Percentiles rank a stretch among this genome's conserved stretches.
Evolutionary conservation across 2,888 invertebrate genomes (phyloP).

Genomic region (Tetragnatha montana): DNA sequence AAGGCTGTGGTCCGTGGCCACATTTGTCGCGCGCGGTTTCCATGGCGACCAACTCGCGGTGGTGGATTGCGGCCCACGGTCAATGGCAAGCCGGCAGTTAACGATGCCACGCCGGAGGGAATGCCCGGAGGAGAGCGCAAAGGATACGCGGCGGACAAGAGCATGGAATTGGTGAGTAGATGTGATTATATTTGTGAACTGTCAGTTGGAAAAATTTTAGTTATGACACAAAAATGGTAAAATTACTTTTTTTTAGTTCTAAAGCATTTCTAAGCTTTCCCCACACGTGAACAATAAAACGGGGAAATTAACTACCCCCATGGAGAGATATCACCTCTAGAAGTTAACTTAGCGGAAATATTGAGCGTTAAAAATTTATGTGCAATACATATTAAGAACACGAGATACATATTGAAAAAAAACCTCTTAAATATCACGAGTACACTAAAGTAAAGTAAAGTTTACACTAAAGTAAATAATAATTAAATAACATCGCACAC

Average conservation of each 20-base stretch:
- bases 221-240: background rate
- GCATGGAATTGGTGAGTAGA: constrained; percentile 28
- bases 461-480: too few species aligned
- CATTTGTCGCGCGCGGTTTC: constrained; percentile 29
- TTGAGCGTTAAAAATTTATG: background rate
- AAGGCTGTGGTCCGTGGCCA: background rate
- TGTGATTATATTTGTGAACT: background rate
- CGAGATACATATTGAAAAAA: too few species aligned
- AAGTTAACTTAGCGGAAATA: background rate
- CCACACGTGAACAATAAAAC: background rate
- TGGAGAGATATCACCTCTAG: background rate
- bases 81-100: constrained; percentile 46
- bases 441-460: too few species aligned
- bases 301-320: background rate
- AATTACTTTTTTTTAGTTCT: background rate
- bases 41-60: constrained; percentile 7
- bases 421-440: too few species aligned
- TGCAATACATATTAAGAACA: too few species aligned
- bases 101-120: constrained; percentile 31
- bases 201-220: background rate
- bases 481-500: too few species aligned
- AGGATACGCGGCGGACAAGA: background rate
- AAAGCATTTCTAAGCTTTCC: background rate
- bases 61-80: constrained; percentile 15
- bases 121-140: background rate